Conservation (phyloP, 2,797 vertebrate species). For the Falco concolor region DNA sequence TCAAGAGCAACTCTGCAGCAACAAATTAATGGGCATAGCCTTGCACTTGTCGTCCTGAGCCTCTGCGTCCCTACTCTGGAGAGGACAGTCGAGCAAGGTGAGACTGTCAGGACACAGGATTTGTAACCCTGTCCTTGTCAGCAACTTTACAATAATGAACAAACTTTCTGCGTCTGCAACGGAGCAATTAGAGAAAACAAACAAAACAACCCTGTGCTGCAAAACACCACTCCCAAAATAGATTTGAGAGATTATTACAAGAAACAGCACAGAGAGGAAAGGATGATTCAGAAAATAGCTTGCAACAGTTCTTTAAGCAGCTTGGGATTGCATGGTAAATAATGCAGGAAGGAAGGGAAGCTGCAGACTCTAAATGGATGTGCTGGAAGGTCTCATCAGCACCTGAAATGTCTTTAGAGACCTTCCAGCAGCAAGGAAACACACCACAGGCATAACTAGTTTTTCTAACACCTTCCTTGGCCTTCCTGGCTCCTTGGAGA, state of each 20-base stretch:
- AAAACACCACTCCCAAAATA: constrained; percentile 41
- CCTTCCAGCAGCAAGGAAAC: neutral
- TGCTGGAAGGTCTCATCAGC: neutral
- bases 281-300: constrained; percentile 49
- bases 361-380: constrained; percentile 42
- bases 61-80: neutral
- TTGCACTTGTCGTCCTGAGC: neutral
- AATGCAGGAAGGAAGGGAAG: constrained; percentile 57
- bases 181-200: neutral
- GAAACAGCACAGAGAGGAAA: neutral
- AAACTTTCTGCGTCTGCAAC: neutral
- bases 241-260: constrained; percentile 14
- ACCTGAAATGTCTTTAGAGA: constrained; percentile 6
- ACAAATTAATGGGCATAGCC: neutral
- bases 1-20: neutral
- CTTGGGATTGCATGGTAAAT: constrained; percentile 17
- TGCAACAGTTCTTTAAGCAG: neutral
- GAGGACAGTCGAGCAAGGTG: neutral
- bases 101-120: neutral
- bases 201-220: constrained; percentile 6
- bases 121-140: neutral
- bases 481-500: neutral
- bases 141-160: neutral
- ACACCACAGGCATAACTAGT: neutral
- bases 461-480: neutral